Evolutionary conservation across 2,113 vertebrate genomes (phyloP).

Genomic region (Chrysochloris asiatica): DNA sequence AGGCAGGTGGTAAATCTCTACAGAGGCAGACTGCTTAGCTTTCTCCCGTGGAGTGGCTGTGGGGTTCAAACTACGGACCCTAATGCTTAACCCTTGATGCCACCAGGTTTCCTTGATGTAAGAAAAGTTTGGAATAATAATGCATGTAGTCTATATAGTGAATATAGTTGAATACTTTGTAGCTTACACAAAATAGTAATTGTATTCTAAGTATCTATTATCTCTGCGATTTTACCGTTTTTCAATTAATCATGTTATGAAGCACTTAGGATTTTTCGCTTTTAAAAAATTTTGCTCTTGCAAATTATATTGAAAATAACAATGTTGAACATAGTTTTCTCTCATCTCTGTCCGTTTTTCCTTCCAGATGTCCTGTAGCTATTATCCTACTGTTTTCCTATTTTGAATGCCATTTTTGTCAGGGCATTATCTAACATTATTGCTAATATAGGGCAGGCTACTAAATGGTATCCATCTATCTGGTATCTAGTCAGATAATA

Average conservation of each 20-base stretch:
- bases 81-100: too few relatives aligned
- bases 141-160: background rate
- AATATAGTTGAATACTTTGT: background rate
- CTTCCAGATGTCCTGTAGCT: background rate
- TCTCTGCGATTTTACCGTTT: background rate
- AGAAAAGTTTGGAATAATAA: background rate
- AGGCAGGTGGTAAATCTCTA: too few relatives aligned
- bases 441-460: background rate
- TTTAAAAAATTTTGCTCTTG: background rate
- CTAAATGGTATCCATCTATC: background rate
- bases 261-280: background rate
- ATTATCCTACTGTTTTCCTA: background rate
- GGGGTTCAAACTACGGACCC: too few relatives aligned
- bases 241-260: background rate
- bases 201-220: background rate
- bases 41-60: too few relatives aligned
- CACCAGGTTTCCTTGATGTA: background rate
- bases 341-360: background rate
- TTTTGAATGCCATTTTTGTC: background rate
- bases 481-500: background rate
- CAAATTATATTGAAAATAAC: background rate
- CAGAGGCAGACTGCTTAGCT: too few relatives aligned
- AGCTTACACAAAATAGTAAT: background rate
- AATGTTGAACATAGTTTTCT: background rate
- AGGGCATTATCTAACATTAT: background rate